These are phyloP conservation scores for Lobophora halterata DNA, from an alignment of 2,888 invertebrate species.

Conservation along the genomic window DNA sequence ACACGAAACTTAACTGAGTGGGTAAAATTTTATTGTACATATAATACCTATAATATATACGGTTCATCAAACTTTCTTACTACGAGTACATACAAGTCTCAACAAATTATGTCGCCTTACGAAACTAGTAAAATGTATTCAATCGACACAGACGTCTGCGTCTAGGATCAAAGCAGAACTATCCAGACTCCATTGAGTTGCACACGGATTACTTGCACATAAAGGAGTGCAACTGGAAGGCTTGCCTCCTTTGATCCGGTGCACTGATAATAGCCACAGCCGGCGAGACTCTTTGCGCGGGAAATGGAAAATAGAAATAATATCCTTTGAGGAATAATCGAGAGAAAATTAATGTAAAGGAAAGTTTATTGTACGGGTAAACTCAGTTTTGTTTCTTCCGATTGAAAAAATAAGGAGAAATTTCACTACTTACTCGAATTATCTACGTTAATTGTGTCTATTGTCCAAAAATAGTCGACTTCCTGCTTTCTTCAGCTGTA, in stretches of 20 bases:
- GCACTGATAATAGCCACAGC: conserved; percentile 8
- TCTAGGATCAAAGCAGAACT: conserved; percentile 16
- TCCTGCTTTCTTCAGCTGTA: too few species aligned
- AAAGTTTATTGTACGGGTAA: neutral
- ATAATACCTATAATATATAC: too few species aligned
- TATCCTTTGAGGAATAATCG: conserved; percentile 10
- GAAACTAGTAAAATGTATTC: conserved; percentile 9
- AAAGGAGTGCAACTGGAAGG: conserved; percentile 10
- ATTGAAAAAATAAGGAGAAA: too few species aligned
- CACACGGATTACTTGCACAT: conserved; percentile 13
- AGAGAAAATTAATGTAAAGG: neutral
- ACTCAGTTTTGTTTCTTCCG: neutral
- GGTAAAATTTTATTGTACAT: too few species aligned
- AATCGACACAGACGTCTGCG: conserved; percentile 13
- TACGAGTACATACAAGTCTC: too few species aligned
- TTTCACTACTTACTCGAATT: too few species aligned
- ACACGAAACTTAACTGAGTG: too few species aligned
- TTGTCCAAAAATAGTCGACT: too few species aligned
- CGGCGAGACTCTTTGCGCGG: neutral
- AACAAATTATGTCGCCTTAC: too few species aligned
- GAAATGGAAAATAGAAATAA: conserved; percentile 1
- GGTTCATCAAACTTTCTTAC: too few species aligned
- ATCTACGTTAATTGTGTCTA: too few species aligned
- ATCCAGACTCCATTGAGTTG: conserved; percentile 18
- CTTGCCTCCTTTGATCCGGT: conserved; percentile 24